Conservation (phyloP, 2,888 invertebrate genomes). For the Drosophila mulleri region DNA sequence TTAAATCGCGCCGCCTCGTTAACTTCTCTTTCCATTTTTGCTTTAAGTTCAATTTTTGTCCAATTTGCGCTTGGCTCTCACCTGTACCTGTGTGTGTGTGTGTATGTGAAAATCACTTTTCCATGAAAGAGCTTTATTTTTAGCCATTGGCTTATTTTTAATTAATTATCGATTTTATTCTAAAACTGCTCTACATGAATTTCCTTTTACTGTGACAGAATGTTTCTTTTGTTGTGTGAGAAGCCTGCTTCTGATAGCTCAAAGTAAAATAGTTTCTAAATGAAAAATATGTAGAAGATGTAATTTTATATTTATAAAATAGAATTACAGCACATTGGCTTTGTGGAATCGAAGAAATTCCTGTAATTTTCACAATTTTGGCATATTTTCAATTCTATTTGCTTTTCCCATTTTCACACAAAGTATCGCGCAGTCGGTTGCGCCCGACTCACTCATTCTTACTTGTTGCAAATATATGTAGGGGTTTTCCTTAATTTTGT, state of each 20-base stretch:
- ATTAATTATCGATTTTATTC: constrained; percentile 66
- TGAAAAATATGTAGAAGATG: neutral
- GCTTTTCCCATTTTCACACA: too few species aligned
- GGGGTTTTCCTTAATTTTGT: neutral
- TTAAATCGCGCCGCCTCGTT: constrained; percentile 11
- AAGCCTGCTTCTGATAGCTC: neutral
- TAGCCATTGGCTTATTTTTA: constrained; percentile 67
- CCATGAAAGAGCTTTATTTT: constrained; percentile 60
- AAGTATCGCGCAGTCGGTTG: too few species aligned
- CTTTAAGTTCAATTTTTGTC: constrained; percentile 46
- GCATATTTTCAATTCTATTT: too few species aligned
- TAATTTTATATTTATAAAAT: too few species aligned
- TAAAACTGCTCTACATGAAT: neutral
- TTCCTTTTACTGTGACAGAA: neutral
- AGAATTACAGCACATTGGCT: too few species aligned
- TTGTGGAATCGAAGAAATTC: too few species aligned
- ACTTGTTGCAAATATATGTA: neutral
- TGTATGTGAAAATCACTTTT: constrained; percentile 36
- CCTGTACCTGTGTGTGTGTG: neutral
- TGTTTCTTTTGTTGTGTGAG: neutral
- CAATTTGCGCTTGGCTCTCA: constrained; percentile 50
- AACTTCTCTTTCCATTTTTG: constrained; percentile 11
- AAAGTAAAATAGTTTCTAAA: neutral
- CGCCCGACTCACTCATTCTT: too few species aligned
- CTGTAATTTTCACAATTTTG: too few species aligned